Evolutionary conservation across 2,888 invertebrate species (phyloP), one percentile per base, ranked within the genome.

Genomic region (Drosophila hawaiiensis): DNA sequence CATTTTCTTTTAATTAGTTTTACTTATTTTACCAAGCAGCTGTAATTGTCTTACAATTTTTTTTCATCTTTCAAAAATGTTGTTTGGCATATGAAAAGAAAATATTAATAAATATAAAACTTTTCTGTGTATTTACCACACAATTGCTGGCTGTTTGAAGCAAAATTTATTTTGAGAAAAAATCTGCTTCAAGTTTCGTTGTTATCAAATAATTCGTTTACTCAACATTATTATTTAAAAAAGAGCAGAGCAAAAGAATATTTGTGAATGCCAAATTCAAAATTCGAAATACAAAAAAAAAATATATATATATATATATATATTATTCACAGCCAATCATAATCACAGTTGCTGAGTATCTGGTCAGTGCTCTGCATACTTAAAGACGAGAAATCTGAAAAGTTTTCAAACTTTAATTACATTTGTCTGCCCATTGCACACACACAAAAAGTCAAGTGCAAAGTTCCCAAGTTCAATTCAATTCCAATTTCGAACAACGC

Each of bases 391-490:
- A 43, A 68, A 37, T 37, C 53, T 64, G 9, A 19, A 56, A 63
- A 77, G 70, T 78, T 78, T 50, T 63, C 37, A 39, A 75, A 78
- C 71, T 79, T 79, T 76, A 79, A 80, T 79, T 79, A 73, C 76
- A 68, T 62, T 78, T 79, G 66, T 61, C 64, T 73, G 58, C 53
- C 35, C 68, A 59, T 49, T 59, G 62, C 22, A 50, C 75, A 66
- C 43, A 53, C 16, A 50, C 22, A 53, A 16, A 47, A 19, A 49
- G 35, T 29, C 41, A 41, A 67, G 69, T 58, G 56, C 68, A 68
- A 76, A 79, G 76, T 79, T 76, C 33, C 31, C 66, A 68, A 79
- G 76, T 78, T 78, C 60, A 79, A 63, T 59, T 65, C 65, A 19
- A 63, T 53, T 64, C 61, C 29, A 69, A 64, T 64, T 37, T 47